Base-by-base conservation (phyloP, 2,113 vertebrate species). In the Cairina moschata region DNA sequence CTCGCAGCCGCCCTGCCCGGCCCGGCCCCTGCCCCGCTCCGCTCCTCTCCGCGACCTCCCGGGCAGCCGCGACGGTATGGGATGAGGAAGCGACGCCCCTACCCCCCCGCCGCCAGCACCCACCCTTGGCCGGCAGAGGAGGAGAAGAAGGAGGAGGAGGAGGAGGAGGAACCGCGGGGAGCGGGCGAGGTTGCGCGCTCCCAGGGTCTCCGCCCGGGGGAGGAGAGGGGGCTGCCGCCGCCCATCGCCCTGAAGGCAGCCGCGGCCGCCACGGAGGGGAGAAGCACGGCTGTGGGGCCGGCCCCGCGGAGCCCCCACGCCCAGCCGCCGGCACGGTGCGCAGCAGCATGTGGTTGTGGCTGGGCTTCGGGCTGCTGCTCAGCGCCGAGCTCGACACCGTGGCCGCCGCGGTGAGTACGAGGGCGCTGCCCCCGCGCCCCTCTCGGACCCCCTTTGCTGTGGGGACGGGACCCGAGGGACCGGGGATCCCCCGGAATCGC, bases 321-420 rank as follows among this genome's bases (percentile, higher is more conserved):
- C 78, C 58, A 91, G 88, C 83, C 60, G 78, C 48, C 48, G 60
- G 69, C 88, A 22, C 60, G 80, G 75, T 86, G 88, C 76, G 76
- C 88, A 77, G 77, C 89, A 95, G 86, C 92, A 95, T 95, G 94
- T 13, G 89, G 92, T 78, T 83, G 82, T 94, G 92, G 86, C 92
- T 94, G 86, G 89, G 92, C 78, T 95, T 92, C 58, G 94, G 94
- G 89, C 83, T 95, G 92, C 92, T 95, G 78, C 94, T 95, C 90
- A 92, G 94, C 94, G 92, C 92, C 46, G 63, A 68, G 90, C 83
- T 94, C 92, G 81, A 83, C 78, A 78, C 94, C 86, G 94, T 94
- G 36, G 76, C 95, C 17, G 95, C 95, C 69, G 92, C 92, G 95
- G 95, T 95, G 83, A 92, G 95, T 95, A 69, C 74, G 46, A 78